phyloP scores from a whole-genome alignment of 2,888 invertebrate genomes.

The Busseola fusca region DNA sequence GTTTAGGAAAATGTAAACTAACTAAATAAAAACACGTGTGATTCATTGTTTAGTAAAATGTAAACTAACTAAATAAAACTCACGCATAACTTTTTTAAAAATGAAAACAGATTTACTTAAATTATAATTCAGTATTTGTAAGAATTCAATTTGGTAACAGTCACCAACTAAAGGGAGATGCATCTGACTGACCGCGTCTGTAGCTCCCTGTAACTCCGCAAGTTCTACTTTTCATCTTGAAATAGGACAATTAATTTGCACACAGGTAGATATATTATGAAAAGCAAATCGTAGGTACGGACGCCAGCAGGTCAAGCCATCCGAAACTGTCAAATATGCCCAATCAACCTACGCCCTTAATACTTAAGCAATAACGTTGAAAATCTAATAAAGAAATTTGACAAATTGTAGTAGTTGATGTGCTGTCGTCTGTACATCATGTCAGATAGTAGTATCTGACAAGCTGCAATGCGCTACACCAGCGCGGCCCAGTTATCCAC shows the following conservation, averaged over 20 bases:
- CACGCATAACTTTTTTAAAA: neutral
- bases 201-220: neutral
- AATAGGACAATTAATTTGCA: neutral
- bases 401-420: no score
- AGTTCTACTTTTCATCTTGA: neutral
- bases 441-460: slow-evolving; percentile 11
- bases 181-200: neutral
- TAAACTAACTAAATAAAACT: slow-evolving; percentile 1
- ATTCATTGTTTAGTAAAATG: neutral
- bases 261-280: neutral
- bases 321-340: no score
- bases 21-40: no score
- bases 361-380: no score
- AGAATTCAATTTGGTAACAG: neutral
- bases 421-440: slow-evolving; percentile 3
- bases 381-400: no score
- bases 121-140: slow-evolving; percentile 11
- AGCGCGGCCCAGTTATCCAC: slow-evolving; percentile 43
- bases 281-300: neutral
- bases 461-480: slow-evolving; percentile 25
- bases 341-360: no score
- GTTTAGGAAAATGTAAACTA: no score
- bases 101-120: slow-evolving; percentile 2
- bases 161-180: neutral
- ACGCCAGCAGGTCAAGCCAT: no score